These are phyloP conservation scores for Pseudorectes ferrugineus DNA, from an alignment of 2,113 vertebrate species.

Conservation along the genomic window DNA sequence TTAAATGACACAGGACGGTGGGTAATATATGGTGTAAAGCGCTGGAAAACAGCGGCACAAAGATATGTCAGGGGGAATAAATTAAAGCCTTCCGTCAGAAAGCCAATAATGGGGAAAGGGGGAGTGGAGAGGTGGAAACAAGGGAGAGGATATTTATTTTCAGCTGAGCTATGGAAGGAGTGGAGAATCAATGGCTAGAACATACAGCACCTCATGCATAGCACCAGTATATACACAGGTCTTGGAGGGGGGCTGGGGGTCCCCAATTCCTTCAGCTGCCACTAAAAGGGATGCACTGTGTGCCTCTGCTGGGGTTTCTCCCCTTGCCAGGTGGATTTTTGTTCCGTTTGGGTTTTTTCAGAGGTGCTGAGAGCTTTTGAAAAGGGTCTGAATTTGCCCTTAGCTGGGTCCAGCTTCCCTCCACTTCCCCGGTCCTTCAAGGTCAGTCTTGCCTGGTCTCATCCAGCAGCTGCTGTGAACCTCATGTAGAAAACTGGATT, in stretches of 20 bases:
- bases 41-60: neutral
- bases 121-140: slow-evolving; percentile 35
- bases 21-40: slow-evolving; percentile 60
- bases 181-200: neutral
- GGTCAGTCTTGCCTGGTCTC: neutral
- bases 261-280: neutral
- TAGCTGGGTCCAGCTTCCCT: neutral
- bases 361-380: neutral
- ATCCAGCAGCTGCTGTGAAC: neutral
- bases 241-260: neutral
- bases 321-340: neutral
- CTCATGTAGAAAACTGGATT: neutral
- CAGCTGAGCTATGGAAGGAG: slow-evolving; percentile 18
- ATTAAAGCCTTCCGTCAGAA: slow-evolving; percentile 55
- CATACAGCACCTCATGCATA: neutral
- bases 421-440: fast-evolving
- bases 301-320: neutral
- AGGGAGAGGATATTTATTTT: slow-evolving; percentile 35
- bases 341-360: neutral
- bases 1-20: slow-evolving; percentile 55
- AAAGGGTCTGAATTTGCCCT: neutral
- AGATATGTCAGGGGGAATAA: slow-evolving; percentile 50
- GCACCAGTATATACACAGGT: neutral
- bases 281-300: fast-evolving
- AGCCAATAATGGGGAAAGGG: slow-evolving; percentile 36